Conservation (phyloP, 2,888 invertebrate species). For the Entomobrya proxima region DNA sequence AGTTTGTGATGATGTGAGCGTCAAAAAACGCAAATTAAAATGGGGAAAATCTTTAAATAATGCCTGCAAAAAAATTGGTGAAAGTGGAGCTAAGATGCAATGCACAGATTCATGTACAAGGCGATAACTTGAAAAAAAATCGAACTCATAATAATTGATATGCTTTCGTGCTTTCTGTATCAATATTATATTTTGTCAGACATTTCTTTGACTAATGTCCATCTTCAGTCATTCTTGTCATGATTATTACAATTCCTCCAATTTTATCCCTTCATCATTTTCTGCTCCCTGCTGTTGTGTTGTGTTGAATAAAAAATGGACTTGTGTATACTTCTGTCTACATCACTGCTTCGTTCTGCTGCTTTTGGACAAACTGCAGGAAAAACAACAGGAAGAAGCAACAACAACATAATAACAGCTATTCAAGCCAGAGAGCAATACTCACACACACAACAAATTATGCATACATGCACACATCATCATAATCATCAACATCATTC, state of each 20-base stretch:
- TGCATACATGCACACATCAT: slow-evolving; percentile 12
- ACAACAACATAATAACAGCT: slow-evolving; percentile 27
- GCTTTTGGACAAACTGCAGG: too few species aligned
- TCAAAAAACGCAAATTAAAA: not conserved
- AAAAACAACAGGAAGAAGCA: not conserved
- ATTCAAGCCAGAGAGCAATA: slow-evolving; percentile 19
- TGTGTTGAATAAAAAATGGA: not conserved
- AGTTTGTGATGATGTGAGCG: too few species aligned
- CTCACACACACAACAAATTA: slow-evolving; percentile 11
- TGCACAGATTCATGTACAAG: too few species aligned
- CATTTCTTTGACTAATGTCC: slow-evolving; percentile 30
- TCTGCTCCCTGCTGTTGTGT: not conserved
- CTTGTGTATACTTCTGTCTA: not conserved
- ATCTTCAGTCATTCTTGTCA: slow-evolving; percentile 17
- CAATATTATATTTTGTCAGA: not conserved
- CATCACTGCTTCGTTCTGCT: not conserved
- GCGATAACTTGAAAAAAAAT: too few species aligned
- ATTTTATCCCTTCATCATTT: not conserved
- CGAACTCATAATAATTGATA: too few species aligned
- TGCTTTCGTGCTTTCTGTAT: not conserved
- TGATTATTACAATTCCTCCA: slow-evolving; percentile 1
- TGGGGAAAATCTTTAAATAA: slow-evolving; percentile 15
- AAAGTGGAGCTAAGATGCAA: too few species aligned
- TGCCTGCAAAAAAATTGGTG: too few species aligned
- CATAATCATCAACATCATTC: not conserved